phyloP scores from a whole-genome alignment of 2,113 vertebrate genomes.

The Addax nasomaculatus region DNA sequence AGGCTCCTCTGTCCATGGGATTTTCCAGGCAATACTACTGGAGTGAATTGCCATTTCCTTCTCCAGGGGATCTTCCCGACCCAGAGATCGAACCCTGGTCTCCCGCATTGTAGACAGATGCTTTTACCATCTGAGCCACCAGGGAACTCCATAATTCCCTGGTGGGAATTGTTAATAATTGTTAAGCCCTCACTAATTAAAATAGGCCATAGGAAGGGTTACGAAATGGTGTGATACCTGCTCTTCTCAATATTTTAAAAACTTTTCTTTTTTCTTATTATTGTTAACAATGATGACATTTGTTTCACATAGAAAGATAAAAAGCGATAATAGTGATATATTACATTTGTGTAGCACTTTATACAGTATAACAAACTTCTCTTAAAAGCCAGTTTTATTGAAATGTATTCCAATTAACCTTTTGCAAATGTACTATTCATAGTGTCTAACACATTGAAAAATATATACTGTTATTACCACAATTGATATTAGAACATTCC shows the following conservation, averaged over 20 bases:
- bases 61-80: too few relatives aligned
- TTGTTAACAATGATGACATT: background rate
- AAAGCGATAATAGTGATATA: background rate
- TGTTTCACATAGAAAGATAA: background rate
- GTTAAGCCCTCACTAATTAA: background rate
- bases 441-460: background rate
- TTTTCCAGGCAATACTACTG: too few relatives aligned
- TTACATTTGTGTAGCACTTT: background rate
- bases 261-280: background rate
- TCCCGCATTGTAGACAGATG: rapidly evolving
- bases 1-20: too few relatives aligned
- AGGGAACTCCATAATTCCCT: too few relatives aligned
- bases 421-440: background rate
- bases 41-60: too few relatives aligned
- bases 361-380: background rate
- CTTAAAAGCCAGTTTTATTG: background rate
- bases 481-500: background rate
- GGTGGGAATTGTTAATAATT: background rate
- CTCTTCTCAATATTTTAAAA: background rate
- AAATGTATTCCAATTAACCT: background rate
- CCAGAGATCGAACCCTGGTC: too few relatives aligned
- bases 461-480: background rate
- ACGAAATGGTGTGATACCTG: background rate
- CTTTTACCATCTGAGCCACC: too few relatives aligned
- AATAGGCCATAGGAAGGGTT: background rate